Base-by-base conservation (phyloP, 2,797 vertebrate species). In the Microtus agrestis region DNA sequence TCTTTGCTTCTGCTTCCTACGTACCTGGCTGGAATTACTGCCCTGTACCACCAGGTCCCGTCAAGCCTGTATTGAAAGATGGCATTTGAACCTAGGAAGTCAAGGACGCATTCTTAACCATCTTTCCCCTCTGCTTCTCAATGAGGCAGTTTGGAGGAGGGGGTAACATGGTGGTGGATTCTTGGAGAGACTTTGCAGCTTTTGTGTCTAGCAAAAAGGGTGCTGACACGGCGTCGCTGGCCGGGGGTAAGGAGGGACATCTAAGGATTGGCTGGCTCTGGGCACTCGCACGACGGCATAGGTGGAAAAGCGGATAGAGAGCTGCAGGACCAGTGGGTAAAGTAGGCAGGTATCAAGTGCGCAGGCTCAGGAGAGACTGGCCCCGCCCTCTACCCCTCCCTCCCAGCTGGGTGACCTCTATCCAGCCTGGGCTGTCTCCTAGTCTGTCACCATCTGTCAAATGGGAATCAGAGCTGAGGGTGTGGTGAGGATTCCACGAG, bases 401-500 rank as follows among this genome's bases (percentile, higher is more conserved):
- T 82, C 65, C 48, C 69, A 56, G 56, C 56, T n/a, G 7, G 0
- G 46, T 67, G 94, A 88, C 78, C 80, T 90, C 31, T 71, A 78
- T 86, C 31, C 73, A 82, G 78, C 43, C 29, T 12, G 46, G 40
- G 23, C 29, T 63, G 48, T 89, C 40, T 78, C 91, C 95, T 81
- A 65, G 90, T 73, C 85, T 94, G 51, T 92, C 37, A n/a, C 80
- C 27, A 17, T 89, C 82, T 48, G 76, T 95, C 92, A 73, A 43
- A 37, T 43, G 79, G 54, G 82, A 84, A 93, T 73, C 67, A 19
- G 27, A 59, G 23, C 37, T 84, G 14, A 11, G 34, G 34, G 19
- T 78, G 61, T 74, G 61, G 40, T 0, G 0, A 34, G 65, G 74
- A 79, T 23, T 48, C 80, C 78, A 51, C 27, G 34, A 80, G 15